phyloP scores from a whole-genome alignment of 2,888 invertebrate genomes.

The Heteromyza rotundicornis region DNA sequence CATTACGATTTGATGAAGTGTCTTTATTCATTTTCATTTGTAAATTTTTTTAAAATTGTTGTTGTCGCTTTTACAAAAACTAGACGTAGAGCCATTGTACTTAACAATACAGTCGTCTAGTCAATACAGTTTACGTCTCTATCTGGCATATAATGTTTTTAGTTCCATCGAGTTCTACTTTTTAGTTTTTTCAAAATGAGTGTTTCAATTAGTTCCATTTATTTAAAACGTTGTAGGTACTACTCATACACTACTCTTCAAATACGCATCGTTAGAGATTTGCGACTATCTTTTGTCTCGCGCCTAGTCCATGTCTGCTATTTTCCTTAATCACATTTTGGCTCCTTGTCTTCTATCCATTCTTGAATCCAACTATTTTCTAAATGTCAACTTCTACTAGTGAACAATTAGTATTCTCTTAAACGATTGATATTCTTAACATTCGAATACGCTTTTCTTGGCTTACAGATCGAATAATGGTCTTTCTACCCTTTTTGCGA shows the following conservation, averaged over 20 bases:
- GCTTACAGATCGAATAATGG: no score
- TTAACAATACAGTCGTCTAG: neutral
- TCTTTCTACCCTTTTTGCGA: no score
- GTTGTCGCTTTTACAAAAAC: no score
- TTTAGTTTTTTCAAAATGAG: neutral
- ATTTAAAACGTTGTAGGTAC: no score
- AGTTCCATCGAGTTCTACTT: neutral
- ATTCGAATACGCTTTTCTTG: no score
- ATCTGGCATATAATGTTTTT: neutral
- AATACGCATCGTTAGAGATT: slow-evolving; percentile 38
- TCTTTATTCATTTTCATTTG: neutral
- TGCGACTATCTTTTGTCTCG: slow-evolving; percentile 42
- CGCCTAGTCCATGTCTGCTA: slow-evolving; percentile 36
- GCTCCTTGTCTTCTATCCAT: slow-evolving; percentile 20
- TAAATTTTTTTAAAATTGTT: neutral
- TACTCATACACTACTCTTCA: neutral
- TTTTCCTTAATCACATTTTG: slow-evolving; percentile 17
- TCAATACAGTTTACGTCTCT: neutral
- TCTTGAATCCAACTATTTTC: neutral
- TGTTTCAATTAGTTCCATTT: slow-evolving; percentile 1
- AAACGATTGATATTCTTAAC: no score
- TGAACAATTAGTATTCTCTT: no score
- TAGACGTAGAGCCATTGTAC: neutral
- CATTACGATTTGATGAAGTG: neutral
- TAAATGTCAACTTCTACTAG: no score